Evolutionary conservation across 2,113 vertebrate species (phyloP).

Genomic region (Ageneiosus marmoratus): DNA sequence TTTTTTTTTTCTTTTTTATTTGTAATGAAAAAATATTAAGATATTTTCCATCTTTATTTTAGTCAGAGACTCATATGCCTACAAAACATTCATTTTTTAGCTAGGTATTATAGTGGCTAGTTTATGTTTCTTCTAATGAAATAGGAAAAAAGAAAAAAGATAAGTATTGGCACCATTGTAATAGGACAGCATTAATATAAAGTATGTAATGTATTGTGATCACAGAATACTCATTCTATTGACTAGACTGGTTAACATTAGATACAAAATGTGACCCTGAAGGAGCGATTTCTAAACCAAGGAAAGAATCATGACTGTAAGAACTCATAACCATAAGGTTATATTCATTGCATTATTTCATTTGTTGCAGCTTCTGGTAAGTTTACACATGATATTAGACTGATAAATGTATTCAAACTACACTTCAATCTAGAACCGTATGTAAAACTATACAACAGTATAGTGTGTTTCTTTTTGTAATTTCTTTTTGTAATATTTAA

Average conservation of each 20-base stretch:
- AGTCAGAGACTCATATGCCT: neutral
- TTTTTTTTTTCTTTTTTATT: too few species aligned
- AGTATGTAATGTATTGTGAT: slow-evolving; percentile 16
- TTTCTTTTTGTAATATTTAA: neutral
- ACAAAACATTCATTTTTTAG: neutral
- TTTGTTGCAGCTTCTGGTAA: neutral
- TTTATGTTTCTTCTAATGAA: neutral
- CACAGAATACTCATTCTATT: neutral
- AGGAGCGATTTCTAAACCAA: neutral
- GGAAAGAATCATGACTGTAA: neutral
- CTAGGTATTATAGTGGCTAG: slow-evolving; percentile 3
- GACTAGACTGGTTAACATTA: neutral
- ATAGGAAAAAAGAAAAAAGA: neutral
- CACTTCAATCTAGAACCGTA: too few species aligned
- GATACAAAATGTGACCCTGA: neutral
- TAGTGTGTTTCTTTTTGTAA: too few species aligned
- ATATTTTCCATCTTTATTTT: slow-evolving; percentile 8
- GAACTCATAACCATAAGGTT: neutral
- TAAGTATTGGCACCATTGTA: slow-evolving; percentile 1
- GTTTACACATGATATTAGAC: neutral
- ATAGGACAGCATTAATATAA: neutral
- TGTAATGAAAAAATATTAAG: neutral
- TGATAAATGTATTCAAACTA: neutral
- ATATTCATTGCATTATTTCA: neutral
- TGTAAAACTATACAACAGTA: neutral